A percentile compares a stretch with the other conserved stretches of the same genome.
These are phyloP conservation scores for Drosophila meridionalis DNA, from an alignment of 2,888 invertebrate species.

Conservation along the genomic window DNA sequence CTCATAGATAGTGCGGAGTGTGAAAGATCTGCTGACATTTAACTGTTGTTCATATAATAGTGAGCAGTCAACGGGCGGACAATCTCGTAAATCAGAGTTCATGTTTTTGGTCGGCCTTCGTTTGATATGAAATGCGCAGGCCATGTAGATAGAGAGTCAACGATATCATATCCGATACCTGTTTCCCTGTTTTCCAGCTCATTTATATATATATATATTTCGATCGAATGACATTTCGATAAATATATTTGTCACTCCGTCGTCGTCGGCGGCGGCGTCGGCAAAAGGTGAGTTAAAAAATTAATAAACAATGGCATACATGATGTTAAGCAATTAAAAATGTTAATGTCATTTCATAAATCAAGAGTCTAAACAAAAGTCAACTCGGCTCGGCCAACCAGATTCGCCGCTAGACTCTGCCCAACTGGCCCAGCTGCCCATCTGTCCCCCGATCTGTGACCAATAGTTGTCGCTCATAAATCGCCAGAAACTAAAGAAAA, in stretches of 20 bases:
- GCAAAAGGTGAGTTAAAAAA: conserved; percentile 66
- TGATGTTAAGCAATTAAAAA: conserved; percentile 83
- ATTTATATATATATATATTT: not conserved
- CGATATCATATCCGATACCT: conserved; percentile 60
- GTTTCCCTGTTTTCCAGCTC: conserved; percentile 39
- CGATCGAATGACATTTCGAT: conserved; percentile 70
- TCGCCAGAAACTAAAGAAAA: conserved; percentile 27
- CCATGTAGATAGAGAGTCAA: conserved; percentile 50
- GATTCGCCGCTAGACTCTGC: conserved; percentile 52
- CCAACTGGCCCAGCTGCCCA: conserved; percentile 21
- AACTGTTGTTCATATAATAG: conserved; percentile 32
- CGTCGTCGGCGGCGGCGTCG: conserved; percentile 41
- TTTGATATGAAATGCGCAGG: conserved; percentile 59
- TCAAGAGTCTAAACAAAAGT: conserved; percentile 70
- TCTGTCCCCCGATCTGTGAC: conserved; percentile 45
- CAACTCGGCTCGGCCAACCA: conserved; percentile 60
- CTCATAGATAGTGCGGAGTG: conserved; percentile 4
- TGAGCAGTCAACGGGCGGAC: conserved; percentile 36
- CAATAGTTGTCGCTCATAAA: conserved; percentile 80
- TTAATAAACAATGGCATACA: conserved; percentile 83
- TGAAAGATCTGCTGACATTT: conserved; percentile 37
- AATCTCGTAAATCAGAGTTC: conserved; percentile 59
- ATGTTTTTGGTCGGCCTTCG: conserved; percentile 47
- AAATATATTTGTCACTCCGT: conserved; percentile 77
- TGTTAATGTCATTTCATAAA: conserved; percentile 83